phyloP scores from a whole-genome alignment of 2,888 invertebrate species.

The Heliothis peltigera region DNA sequence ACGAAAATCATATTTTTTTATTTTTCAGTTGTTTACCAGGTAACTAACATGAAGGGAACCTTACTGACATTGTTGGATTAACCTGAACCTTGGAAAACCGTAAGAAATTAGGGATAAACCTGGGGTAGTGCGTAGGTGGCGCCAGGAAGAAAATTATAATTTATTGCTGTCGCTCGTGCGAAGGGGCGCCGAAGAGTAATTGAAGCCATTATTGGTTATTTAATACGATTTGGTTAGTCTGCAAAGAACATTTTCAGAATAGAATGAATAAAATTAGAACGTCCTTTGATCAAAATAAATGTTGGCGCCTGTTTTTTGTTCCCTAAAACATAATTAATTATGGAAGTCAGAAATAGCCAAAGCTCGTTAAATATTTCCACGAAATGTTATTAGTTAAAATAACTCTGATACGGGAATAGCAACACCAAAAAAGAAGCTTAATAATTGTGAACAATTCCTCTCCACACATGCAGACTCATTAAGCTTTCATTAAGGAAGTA shows the following conservation, averaged over 20 bases:
- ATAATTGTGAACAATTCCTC: constrained; percentile 57
- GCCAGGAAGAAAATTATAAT: constrained; percentile 62
- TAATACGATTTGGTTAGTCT: constrained; percentile 16
- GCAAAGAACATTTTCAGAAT: constrained; percentile 20
- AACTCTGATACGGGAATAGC: constrained; percentile 37
- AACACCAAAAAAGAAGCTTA: constrained; percentile 33
- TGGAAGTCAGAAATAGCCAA: neutral
- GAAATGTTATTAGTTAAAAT: neutral
- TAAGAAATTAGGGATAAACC: constrained; percentile 59
- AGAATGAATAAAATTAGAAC: constrained; percentile 2
- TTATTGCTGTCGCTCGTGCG: constrained; percentile 63
- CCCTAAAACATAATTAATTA: neutral
- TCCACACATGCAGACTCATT: constrained; percentile 77
- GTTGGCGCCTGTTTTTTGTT: neutral
- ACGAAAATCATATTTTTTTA: neutral
- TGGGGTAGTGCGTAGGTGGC: constrained; percentile 57
- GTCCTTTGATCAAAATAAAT: neutral
- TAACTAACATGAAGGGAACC: no score
- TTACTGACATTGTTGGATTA: constrained; percentile 31
- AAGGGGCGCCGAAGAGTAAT: constrained; percentile 60
- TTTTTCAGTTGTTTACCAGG: no score
- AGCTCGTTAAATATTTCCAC: neutral
- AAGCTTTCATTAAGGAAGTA: constrained; percentile 84
- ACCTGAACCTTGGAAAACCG: constrained; percentile 27
- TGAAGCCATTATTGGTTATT: constrained; percentile 58